phyloP scores from a whole-genome alignment of 2,888 invertebrate genomes.

The Athrips mouffetella region DNA sequence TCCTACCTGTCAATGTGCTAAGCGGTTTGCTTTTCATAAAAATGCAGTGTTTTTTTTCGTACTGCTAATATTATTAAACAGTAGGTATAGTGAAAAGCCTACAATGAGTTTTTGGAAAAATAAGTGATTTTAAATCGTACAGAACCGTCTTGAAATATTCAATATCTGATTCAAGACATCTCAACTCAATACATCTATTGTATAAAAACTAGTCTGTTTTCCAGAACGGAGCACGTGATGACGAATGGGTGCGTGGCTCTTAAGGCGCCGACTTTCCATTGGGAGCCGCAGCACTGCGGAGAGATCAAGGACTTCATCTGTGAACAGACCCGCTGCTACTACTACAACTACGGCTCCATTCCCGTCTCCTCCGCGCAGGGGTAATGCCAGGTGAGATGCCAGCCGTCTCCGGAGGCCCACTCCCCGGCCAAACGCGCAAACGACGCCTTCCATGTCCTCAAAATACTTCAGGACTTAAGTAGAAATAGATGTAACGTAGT shows the following conservation, averaged over 20 bases:
- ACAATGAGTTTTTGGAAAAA: too few species aligned
- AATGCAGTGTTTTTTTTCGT: too few species aligned
- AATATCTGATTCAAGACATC: not conserved
- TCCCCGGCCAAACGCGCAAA: constrained; percentile 68
- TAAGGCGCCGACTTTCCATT: constrained; percentile 86
- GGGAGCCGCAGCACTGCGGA: constrained; percentile 90
- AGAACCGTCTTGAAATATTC: too few species aligned
- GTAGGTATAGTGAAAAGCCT: too few species aligned
- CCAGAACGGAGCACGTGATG: constrained; percentile 76
- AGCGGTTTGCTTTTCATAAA: too few species aligned
- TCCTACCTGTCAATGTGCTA: too few species aligned
- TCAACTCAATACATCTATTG: constrained; percentile 31
- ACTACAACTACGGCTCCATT: constrained; percentile 94
- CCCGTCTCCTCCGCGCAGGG: constrained; percentile 94
- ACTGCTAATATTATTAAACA: too few species aligned
- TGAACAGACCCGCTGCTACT: constrained; percentile 93
- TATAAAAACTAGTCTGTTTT: constrained; percentile 72
- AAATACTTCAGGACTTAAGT: constrained; percentile 12
- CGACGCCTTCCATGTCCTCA: constrained; percentile 13
- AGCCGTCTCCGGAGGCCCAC: constrained; percentile 75
- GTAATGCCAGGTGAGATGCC: constrained; percentile 90
- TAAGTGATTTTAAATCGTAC: too few species aligned
- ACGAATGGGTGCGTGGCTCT: constrained; percentile 87
- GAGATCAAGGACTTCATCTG: constrained; percentile 92
- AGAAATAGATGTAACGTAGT: constrained; percentile 34